A percentile compares a stretch with the other conserved stretches of the same genome.
phyloP scores from a whole-genome alignment of 2,113 vertebrate species.

The Corythaixoides concolor region DNA sequence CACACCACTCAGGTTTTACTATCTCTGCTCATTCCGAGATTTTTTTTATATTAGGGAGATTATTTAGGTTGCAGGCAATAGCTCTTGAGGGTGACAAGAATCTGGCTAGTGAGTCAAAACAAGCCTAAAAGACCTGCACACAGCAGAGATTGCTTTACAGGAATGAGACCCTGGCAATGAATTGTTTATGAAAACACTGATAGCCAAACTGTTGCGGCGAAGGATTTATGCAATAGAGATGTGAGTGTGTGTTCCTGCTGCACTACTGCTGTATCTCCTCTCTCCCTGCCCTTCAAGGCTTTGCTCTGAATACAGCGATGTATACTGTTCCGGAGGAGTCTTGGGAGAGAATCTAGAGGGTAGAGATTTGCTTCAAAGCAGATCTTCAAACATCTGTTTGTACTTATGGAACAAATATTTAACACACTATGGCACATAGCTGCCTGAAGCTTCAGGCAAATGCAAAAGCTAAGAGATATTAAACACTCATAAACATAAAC shows the following conservation, averaged over 20 bases:
- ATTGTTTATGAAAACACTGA: not conserved
- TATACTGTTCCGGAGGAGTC: not conserved
- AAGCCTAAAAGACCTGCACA: not conserved
- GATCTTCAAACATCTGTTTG: conserved; percentile 71
- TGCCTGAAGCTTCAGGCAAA: conserved; percentile 70
- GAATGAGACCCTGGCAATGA: not conserved
- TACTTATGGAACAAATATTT: conserved; percentile 62
- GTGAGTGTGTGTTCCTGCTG: not conserved
- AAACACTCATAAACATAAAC: conserved; percentile 47
- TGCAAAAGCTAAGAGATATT: conserved; percentile 48
- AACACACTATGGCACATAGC: conserved; percentile 60
- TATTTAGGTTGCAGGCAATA: not conserved
- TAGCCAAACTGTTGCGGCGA: not conserved
- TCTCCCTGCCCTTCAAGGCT: not conserved
- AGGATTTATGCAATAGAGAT: not conserved
- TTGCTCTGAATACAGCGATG: not conserved
- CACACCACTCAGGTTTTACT: not conserved
- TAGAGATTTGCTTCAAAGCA: conserved; percentile 64
- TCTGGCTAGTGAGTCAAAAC: not conserved
- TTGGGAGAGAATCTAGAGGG: conserved; percentile 45
- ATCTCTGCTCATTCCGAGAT: not conserved
- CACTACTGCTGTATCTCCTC: not conserved
- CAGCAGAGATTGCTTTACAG: not conserved
- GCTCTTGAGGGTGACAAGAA: not conserved
- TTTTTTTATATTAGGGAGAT: not conserved